Evolutionary conservation across 1,140 invertebrate species (phyloP).

Genomic region (Agrypnia vestita): DNA sequence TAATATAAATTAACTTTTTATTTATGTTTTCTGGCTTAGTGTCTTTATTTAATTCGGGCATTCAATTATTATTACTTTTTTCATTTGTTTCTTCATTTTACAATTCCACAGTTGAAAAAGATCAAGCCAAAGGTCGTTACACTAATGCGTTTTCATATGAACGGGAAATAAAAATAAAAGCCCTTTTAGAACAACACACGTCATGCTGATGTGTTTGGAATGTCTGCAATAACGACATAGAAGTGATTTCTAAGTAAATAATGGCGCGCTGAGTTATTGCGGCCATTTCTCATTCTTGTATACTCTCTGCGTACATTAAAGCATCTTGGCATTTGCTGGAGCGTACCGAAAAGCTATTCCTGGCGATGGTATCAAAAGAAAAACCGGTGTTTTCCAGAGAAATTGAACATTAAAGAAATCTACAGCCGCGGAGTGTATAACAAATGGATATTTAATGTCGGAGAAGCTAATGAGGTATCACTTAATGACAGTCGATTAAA

Average conservation of each 20-base stretch:
- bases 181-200: conserved; percentile 34
- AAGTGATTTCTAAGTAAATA: conserved; percentile 53
- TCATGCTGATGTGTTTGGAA: conserved; percentile 58
- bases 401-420: conserved; percentile 53
- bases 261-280: conserved; percentile 52
- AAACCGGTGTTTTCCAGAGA: conserved; percentile 35
- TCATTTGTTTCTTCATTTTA: too few species aligned
- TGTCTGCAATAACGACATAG: conserved; percentile 48
- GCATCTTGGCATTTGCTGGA: conserved; percentile 40
- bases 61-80: too few species aligned
- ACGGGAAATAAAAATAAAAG: background rate
- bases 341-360: conserved; percentile 47
- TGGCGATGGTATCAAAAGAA: conserved; percentile 52
- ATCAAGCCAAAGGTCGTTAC: too few species aligned
- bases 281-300: conserved; percentile 48
- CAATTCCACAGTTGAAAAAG: too few species aligned
- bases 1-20: too few species aligned
- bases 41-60: too few species aligned
- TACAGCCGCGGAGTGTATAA: conserved; percentile 26
- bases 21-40: too few species aligned
- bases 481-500: conserved; percentile 55
- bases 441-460: conserved; percentile 61
- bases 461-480: conserved; percentile 58
- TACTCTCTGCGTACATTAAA: conserved; percentile 49
- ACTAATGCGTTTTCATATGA: background rate